Base-by-base conservation (phyloP, 2,797 vertebrate species). In the Arrhamphus sclerolepis region DNA sequence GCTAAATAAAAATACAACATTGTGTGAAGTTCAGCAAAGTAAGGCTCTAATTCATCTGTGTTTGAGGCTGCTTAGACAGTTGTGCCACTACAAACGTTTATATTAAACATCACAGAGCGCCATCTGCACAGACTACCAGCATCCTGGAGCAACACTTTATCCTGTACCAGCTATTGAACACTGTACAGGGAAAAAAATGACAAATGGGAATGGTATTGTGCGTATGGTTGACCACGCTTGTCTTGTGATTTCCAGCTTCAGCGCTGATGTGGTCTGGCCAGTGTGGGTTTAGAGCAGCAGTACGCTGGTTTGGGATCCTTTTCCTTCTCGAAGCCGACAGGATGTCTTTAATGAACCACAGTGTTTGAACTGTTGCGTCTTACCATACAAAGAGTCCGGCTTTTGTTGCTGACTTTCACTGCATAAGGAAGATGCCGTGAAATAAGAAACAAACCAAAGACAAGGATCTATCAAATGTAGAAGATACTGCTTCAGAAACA, bases 271-370 rank as follows among this genome's bases (percentile, higher is more conserved):
- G 87, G 84, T 91, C 72, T 56, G 83, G 75, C 79, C 77, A 66
- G 61, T 67, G 81, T 82, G 88, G 83, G 83, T 87, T 88, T 83
- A 70, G 75, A 76, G 87, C 74, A 77, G 65, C 83, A 62, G 75
- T 28, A 62, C 70, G 76, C 82, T 84, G 78, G 54, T 73, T 85
- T 38, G 40, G 75, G 76, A 77, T 72, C 68, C 69, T 75, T 70
- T 81, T 71, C 70, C 64, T 67, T 74, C 65, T 62, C 14, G 8
- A 67, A 85, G 78, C 86, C 81, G 81, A 86, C 85, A 86, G 83
- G 89, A 87, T 89, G 82, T 77, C 83, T 84, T 85, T 91, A 89
- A 89, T 91, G 84, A 90, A 89, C 86, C 82, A 53, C 84, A 83
- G 66, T 70, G 73, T 87, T 88, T 90, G 83, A 89, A 83, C 78